Conservation (phyloP, 1,140 invertebrate species). For the Drosophila dunni region DNA sequence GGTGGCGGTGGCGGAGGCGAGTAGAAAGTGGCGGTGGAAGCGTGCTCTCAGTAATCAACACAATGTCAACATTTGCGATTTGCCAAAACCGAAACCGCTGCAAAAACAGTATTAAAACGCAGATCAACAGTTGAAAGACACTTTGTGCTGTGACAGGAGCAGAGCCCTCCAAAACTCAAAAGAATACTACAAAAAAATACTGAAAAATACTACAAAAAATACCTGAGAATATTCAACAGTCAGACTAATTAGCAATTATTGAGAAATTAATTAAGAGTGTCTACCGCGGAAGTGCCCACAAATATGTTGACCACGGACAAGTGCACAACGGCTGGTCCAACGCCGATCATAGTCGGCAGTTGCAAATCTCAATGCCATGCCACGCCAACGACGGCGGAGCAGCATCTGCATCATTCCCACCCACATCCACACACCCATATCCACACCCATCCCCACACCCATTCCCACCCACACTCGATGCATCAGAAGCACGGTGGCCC, state of each 20-base stretch:
- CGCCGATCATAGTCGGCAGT: constrained; percentile 58
- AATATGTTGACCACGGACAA: constrained; percentile 66
- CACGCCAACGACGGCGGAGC: constrained; percentile 29
- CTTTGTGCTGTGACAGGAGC: constrained; percentile 27
- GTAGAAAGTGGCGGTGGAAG: constrained; percentile 17
- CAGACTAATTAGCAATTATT: constrained; percentile 44
- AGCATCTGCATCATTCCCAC: constrained; percentile 40
- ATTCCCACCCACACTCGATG: constrained; percentile 1
- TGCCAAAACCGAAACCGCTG: constrained; percentile 33
- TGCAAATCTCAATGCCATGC: constrained; percentile 59
- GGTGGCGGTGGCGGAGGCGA: background rate
- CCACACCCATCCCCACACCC: constrained; percentile 23
- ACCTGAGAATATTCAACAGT: background rate
- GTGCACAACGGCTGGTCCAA: constrained; percentile 36
- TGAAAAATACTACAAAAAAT: constrained; percentile 8
- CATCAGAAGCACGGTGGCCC: constrained; percentile 28
- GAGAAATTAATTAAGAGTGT: constrained; percentile 24
- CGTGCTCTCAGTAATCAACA: constrained; percentile 39
- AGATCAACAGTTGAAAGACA: constrained; percentile 51
- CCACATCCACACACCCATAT: constrained; percentile 10
- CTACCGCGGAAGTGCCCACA: background rate
- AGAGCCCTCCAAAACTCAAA: constrained; percentile 7
- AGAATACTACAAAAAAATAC: background rate
- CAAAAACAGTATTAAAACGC: constrained; percentile 50
- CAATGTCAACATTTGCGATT: constrained; percentile 54